Percentiles rank a stretch among this genome's conserved stretches.
Conservation (phyloP, 2,113 vertebrate genomes). For the Cisticola juncidis region DNA sequence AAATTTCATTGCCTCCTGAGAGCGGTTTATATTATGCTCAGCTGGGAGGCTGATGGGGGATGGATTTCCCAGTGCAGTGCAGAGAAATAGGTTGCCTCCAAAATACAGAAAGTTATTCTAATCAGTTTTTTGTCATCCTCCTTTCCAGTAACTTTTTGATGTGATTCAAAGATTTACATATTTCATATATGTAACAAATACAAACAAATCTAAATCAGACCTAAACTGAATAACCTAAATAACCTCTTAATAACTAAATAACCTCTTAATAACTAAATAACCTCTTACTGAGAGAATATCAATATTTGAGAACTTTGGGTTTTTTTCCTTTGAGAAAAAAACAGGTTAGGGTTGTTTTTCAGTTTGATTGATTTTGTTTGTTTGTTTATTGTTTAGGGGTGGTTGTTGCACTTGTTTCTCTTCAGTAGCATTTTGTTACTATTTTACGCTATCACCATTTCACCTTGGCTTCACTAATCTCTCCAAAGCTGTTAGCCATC, state of each 20-base stretch:
- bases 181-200: background rate
- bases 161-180: background rate
- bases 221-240: no score
- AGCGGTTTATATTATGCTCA: background rate
- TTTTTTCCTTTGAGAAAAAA: background rate
- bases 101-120: background rate
- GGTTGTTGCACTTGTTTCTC: background rate
- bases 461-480: background rate
- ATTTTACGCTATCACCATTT: background rate
- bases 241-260: background rate
- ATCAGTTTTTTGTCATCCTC: background rate
- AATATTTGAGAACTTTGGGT: background rate
- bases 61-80: background rate
- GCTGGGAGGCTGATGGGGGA: background rate
- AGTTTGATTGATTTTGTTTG: background rate
- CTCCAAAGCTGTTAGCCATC: background rate
- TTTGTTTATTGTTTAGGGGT: background rate
- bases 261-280: background rate
- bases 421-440: background rate
- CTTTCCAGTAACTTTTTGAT: background rate
- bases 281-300: background rate
- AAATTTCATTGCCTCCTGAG: background rate
- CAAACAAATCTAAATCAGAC: background rate
- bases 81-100: background rate
- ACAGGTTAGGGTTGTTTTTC: fast-evolving